These are phyloP conservation scores for Pelagia noctiluca DNA, from an alignment of 30 jellyfish, hydroid and myxozoan genomes.

Conservation along the genomic window DNA sequence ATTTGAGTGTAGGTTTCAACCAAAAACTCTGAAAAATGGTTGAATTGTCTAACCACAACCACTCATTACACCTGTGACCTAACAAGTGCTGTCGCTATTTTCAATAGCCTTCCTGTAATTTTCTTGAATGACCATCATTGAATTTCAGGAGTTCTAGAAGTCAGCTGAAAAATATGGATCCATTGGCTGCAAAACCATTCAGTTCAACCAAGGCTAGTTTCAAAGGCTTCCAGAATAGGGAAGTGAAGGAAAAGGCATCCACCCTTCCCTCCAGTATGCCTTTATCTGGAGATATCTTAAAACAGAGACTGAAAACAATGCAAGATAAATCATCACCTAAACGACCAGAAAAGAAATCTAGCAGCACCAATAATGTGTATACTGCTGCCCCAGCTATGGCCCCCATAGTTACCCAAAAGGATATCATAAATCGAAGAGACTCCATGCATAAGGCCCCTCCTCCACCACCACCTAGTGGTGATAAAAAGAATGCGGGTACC, in stretches of 20 bases:
- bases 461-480: constrained; percentile 62
- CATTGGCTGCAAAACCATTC: not conserved
- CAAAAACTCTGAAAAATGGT: no score
- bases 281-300: constrained; percentile 54
- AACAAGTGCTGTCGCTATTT: no score
- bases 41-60: no score
- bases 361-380: not conserved
- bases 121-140: no score
- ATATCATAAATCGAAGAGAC: constrained; percentile 16
- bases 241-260: not conserved
- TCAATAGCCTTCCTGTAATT: no score
- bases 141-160: no score
- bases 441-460: constrained; percentile 69
- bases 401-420: constrained; percentile 30
- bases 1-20: no score
- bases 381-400: no score
- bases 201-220: not conserved
- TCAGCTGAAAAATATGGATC: no score
- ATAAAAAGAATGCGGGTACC: constrained; percentile 26
- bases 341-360: not conserved
- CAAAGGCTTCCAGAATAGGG: not conserved
- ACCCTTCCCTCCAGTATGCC: constrained; percentile 51
- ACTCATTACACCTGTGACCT: no score
- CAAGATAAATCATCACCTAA: not conserved
- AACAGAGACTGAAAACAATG: constrained; percentile 42